Percentiles rank a stretch among this genome's conserved stretches.
Evolutionary conservation across 2,797 vertebrate species (phyloP).

Genomic region (Jordanella pulchra): DNA sequence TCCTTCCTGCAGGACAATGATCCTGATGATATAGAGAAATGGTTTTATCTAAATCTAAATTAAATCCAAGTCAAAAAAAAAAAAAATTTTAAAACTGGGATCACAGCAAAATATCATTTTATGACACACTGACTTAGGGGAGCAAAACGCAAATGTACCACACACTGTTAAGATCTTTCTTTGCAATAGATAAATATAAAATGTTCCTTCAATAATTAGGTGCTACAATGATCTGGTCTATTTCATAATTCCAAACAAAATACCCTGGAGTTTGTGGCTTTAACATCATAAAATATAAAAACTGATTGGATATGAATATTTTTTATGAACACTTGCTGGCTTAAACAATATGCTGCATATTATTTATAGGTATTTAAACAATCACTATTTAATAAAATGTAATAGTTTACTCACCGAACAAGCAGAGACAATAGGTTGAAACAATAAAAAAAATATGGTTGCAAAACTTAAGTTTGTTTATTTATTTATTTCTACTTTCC

Average conservation of each 20-base stretch:
- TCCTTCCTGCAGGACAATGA: too few species aligned
- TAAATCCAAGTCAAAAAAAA: too few species aligned
- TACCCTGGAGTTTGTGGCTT: background rate
- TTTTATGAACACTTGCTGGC: background rate
- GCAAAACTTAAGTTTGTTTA: background rate
- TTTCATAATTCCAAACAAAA: background rate
- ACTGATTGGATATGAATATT: background rate
- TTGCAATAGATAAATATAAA: background rate
- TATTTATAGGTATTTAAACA: background rate
- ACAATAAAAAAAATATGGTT: background rate
- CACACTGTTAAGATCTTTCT: background rate
- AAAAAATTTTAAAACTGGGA: too few species aligned
- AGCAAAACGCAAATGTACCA: too few species aligned
- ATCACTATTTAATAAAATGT: conserved; percentile 4
- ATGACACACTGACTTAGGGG: too few species aligned
- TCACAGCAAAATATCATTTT: too few species aligned
- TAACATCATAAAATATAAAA: background rate
- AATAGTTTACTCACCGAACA: background rate
- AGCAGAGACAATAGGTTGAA: background rate
- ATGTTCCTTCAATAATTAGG: background rate
- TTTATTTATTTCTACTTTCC: background rate
- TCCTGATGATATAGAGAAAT: too few species aligned
- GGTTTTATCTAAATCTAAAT: too few species aligned
- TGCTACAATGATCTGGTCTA: background rate
- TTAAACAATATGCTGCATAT: background rate